Percentiles rank a stretch among this genome's conserved stretches.
Evolutionary conservation across 2,797 vertebrate genomes (phyloP).

Genomic region (Mareca strepera): DNA sequence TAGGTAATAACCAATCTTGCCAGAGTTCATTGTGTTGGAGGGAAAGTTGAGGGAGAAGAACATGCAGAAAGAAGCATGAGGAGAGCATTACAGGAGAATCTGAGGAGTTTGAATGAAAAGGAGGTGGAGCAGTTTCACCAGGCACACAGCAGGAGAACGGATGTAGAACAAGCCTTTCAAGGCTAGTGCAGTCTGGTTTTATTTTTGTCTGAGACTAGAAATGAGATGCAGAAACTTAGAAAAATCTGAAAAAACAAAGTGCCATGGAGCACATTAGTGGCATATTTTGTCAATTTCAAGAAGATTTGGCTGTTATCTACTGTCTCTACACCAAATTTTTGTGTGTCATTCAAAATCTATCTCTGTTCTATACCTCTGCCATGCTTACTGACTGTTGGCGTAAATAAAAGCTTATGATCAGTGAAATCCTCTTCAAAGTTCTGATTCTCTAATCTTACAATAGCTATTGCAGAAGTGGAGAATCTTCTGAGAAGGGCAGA

Average conservation of each 20-base stretch:
- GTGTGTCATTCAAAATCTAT: not conserved
- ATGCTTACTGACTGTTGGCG: not conserved
- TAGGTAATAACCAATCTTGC: not conserved
- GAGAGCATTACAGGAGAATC: not conserved
- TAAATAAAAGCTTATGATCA: not conserved
- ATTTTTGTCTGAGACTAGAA: not conserved
- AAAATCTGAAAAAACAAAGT: not conserved
- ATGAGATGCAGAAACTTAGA: not conserved
- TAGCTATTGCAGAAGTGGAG: not conserved
- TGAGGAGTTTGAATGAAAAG: not conserved
- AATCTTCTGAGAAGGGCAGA: not conserved
- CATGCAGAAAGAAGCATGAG: not conserved
- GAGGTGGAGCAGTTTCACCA: not conserved
- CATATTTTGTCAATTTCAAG: not conserved
- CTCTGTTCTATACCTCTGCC: too few relatives aligned
- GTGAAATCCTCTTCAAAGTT: not conserved
- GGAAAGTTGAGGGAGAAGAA: not conserved
- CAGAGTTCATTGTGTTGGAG: not conserved
- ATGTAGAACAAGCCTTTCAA: not conserved
- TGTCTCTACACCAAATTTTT: not conserved
- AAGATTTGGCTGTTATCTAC: not conserved
- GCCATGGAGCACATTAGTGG: too few relatives aligned
- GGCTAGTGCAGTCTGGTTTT: not conserved
- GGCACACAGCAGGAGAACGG: not conserved
- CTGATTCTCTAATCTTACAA: not conserved